Conservation (phyloP, 2,113 vertebrate genomes). For the Varanus komodoensis region DNA sequence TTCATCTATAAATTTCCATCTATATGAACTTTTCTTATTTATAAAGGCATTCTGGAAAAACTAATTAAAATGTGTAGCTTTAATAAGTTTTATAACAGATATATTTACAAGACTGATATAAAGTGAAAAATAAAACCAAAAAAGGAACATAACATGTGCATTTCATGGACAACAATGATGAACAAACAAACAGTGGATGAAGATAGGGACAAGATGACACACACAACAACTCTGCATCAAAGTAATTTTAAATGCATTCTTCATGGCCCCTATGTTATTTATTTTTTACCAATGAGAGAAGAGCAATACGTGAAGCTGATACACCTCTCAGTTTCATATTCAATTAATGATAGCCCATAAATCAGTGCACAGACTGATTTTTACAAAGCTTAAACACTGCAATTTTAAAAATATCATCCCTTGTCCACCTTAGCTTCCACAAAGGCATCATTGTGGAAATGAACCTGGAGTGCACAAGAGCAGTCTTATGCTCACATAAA, state of each 20-base stretch:
- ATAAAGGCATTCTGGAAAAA: neutral
- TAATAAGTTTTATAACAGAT: constrained; percentile 12
- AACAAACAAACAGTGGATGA: neutral
- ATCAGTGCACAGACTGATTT: neutral
- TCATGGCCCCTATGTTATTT: neutral
- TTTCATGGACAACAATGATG: neutral
- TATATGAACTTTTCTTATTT: neutral
- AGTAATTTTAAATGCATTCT: constrained; percentile 9
- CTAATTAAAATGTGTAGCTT: neutral
- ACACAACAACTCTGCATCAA: neutral
- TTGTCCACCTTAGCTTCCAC: neutral
- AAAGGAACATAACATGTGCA: neutral
- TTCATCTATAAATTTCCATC: neutral
- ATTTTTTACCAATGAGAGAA: neutral
- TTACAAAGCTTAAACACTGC: neutral
- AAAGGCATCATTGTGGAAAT: neutral
- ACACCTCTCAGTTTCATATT: neutral
- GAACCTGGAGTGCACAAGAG: neutral
- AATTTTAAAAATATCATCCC: neutral
- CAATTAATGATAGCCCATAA: neutral
- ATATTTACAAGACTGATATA: constrained; percentile 11
- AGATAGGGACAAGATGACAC: neutral
- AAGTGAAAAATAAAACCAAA: neutral
- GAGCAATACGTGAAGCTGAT: neutral
- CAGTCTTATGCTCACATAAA: neutral